Evolutionary conservation across 1,140 invertebrate species (phyloP).

Genomic region (Drosophila prosaltans): DNA sequence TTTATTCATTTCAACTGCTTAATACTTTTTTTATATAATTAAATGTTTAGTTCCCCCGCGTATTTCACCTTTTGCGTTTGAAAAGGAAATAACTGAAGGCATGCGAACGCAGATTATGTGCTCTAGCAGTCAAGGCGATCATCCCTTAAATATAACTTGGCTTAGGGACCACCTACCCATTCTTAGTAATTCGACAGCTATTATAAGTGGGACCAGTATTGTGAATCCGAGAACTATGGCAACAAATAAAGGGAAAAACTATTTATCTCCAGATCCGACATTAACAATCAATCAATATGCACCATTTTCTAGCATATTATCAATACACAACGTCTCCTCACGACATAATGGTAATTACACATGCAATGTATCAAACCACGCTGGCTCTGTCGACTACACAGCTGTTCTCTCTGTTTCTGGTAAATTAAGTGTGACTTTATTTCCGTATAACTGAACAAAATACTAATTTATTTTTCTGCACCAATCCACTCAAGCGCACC

Average conservation of each 20-base stretch:
- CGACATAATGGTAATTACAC: slow-evolving; percentile 88
- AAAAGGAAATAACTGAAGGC: slow-evolving; percentile 88
- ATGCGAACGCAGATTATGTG: slow-evolving; percentile 91
- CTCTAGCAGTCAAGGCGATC: slow-evolving; percentile 89
- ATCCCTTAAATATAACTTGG: slow-evolving; percentile 89
- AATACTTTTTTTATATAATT: slow-evolving; percentile 37
- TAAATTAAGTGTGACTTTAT: slow-evolving; percentile 77
- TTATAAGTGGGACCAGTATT: slow-evolving; percentile 5
- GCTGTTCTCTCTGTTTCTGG: slow-evolving; percentile 88
- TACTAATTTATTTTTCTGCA: slow-evolving; percentile 41
- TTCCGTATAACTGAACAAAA: slow-evolving; percentile 25
- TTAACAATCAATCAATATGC: slow-evolving; percentile 82
- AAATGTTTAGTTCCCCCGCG: slow-evolving; percentile 86
- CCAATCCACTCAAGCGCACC: slow-evolving; percentile 37
- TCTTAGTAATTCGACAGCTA: slow-evolving; percentile 24
- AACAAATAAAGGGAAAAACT: slow-evolving; percentile 36
- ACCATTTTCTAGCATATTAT: slow-evolving; percentile 85
- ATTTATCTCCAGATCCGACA: slow-evolving; percentile 55
- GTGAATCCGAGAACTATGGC: slow-evolving; percentile 9
- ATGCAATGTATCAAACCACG: slow-evolving; percentile 86
- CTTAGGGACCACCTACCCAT: slow-evolving; percentile 84
- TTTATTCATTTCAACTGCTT: background rate
- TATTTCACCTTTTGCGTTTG: slow-evolving; percentile 87
- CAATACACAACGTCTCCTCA: slow-evolving; percentile 86
- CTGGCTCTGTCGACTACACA: slow-evolving; percentile 85